A percentile compares a stretch with the other conserved stretches of the same genome.
Evolutionary conservation across 2,888 invertebrate genomes (phyloP).

Genomic region (Chaitophorus viminalis): DNA sequence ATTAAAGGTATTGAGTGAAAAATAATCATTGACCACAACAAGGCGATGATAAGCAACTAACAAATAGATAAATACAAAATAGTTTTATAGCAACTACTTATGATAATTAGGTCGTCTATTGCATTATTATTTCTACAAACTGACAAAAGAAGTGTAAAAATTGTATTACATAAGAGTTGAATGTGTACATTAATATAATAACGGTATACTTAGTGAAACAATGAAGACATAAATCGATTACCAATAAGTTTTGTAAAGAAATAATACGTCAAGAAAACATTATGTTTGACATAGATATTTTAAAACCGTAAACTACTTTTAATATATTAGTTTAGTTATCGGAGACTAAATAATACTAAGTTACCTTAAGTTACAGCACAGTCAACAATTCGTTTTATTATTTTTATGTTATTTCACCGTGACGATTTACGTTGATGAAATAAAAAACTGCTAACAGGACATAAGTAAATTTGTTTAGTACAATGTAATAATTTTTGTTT

Average conservation of each 20-base stretch:
- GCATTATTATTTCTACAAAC: neutral
- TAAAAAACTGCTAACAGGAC: constrained; percentile 42
- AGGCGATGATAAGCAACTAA: constrained; percentile 40
- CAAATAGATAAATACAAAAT: constrained; percentile 15
- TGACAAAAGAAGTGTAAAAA: constrained; percentile 1
- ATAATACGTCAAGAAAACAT: neutral
- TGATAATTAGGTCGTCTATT: neutral
- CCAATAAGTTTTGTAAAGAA: constrained; percentile 9
- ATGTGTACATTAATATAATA: neutral
- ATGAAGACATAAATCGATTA: neutral
- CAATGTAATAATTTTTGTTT: constrained; percentile 2
- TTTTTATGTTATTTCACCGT: neutral
- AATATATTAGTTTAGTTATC: constrained; percentile 18
- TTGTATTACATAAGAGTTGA: constrained; percentile 4
- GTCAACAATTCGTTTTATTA: constrained; percentile 34
- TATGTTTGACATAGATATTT: constrained; percentile 31
- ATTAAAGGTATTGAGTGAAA: constrained; percentile 39
- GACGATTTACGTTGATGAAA: constrained; percentile 34
- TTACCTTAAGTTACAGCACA: constrained; percentile 37
- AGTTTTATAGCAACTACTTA: constrained; percentile 39
- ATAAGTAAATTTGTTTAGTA: neutral
- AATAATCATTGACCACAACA: constrained; percentile 30
- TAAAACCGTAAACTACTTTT: constrained; percentile 38
- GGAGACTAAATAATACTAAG: constrained; percentile 43
- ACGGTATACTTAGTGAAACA: neutral